Evolutionary conservation across 2,888 invertebrate genomes (phyloP).

Genomic region (Doris montereyensis): DNA sequence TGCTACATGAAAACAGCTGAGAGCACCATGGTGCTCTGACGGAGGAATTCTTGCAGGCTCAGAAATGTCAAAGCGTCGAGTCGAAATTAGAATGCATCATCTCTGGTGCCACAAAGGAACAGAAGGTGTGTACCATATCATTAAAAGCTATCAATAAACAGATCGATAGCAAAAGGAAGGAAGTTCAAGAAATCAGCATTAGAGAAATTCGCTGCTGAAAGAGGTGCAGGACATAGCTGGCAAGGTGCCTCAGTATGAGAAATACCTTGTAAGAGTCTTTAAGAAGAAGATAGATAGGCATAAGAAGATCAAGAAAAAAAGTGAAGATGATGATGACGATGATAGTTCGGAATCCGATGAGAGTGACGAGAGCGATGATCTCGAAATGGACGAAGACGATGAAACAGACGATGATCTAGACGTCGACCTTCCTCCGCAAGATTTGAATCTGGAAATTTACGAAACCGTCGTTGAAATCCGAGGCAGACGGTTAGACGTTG

Average conservation of each 20-base stretch:
- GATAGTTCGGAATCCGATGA: constrained; percentile 17
- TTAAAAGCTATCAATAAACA: constrained; percentile 25
- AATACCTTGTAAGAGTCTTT: constrained; percentile 37
- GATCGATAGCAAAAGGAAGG: no score
- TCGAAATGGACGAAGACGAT: constrained; percentile 33
- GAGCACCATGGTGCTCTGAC: constrained; percentile 19
- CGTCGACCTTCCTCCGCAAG: constrained; percentile 36
- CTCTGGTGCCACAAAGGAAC: constrained; percentile 22
- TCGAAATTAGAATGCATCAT: constrained; percentile 27
- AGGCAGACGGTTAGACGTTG: background rate
- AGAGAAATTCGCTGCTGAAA: constrained; percentile 19
- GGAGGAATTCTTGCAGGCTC: constrained; percentile 35
- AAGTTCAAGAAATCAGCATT: no score
- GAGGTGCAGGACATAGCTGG: constrained; percentile 31
- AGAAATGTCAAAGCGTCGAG: constrained; percentile 35
- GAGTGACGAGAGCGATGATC: constrained; percentile 29
- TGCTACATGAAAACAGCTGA: constrained; percentile 30
- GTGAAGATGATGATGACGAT: background rate
- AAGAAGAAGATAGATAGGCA: constrained; percentile 29
- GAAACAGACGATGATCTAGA: constrained; percentile 39
- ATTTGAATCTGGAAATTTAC: constrained; percentile 30
- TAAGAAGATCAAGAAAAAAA: background rate
- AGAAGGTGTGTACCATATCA: constrained; percentile 22
- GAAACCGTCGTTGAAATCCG: constrained; percentile 31
- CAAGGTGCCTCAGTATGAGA: constrained; percentile 32